phyloP scores from a whole-genome alignment of 2,888 invertebrate genomes.

The Portevinia maculata region DNA sequence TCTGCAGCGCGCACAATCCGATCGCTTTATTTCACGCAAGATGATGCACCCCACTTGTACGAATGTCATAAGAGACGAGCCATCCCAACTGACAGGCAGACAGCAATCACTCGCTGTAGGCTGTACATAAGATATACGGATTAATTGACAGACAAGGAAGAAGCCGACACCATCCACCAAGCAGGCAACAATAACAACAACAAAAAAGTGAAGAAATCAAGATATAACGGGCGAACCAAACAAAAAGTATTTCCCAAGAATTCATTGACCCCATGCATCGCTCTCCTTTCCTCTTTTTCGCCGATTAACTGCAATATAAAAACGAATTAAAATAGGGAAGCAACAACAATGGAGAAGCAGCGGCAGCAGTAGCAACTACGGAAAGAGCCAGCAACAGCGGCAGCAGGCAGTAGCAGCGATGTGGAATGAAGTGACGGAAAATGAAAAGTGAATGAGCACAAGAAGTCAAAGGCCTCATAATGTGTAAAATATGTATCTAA shows the following conservation, averaged over 20 bases:
- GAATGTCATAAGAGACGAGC: slow-evolving; percentile 63
- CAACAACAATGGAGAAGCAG: slow-evolving; percentile 63
- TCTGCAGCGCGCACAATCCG: slow-evolving; percentile 59
- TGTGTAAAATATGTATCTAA: slow-evolving; percentile 58
- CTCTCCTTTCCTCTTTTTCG: slow-evolving; percentile 27
- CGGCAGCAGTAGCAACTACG: slow-evolving; percentile 22
- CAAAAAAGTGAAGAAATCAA: slow-evolving; percentile 46
- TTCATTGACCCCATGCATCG: slow-evolving; percentile 71
- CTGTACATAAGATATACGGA: slow-evolving; percentile 72
- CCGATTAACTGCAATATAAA: slow-evolving; percentile 70
- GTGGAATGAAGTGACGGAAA: slow-evolving; percentile 73
- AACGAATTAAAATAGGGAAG: slow-evolving; percentile 45
- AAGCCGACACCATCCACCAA: slow-evolving; percentile 53
- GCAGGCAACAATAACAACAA: slow-evolving; percentile 26
- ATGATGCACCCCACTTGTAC: slow-evolving; percentile 59
- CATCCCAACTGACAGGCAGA: slow-evolving; percentile 62
- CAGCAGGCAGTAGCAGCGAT: slow-evolving; percentile 50
- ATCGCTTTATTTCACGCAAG: slow-evolving; percentile 6
- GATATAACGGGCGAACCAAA: slow-evolving; percentile 70
- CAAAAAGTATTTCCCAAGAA: slow-evolving; percentile 73
- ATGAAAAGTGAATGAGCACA: slow-evolving; percentile 75
- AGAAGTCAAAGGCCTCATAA: slow-evolving; percentile 75
- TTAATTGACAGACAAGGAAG: slow-evolving; percentile 74
- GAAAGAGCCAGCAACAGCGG: slow-evolving; percentile 24
- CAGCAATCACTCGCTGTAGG: slow-evolving; percentile 73